Evolutionary conservation across 2,113 vertebrate species (phyloP).

Genomic region (Anthoscopus minutus): DNA sequence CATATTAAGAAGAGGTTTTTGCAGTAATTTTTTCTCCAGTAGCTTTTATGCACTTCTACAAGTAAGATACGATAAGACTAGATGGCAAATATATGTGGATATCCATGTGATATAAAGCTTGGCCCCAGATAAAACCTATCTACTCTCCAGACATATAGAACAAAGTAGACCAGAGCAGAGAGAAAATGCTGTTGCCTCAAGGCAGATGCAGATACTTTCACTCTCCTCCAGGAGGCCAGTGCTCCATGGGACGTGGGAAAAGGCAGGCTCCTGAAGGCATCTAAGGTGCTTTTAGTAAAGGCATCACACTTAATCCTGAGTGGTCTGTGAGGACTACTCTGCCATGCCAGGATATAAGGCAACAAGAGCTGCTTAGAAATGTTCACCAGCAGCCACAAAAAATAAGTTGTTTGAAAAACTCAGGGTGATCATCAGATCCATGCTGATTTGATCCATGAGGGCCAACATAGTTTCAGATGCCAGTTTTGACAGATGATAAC

Average conservation of each 20-base stretch:
- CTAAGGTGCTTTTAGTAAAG: not conserved
- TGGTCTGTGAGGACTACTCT: not conserved
- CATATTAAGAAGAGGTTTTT: not conserved
- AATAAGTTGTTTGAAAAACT: not conserved
- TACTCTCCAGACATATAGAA: not conserved
- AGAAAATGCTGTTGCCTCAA: not conserved
- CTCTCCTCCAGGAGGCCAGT: not conserved
- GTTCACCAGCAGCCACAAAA: not conserved
- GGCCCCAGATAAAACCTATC: not conserved
- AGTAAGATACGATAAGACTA: not conserved
- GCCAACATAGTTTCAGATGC: not conserved
- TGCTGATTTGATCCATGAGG: not conserved
- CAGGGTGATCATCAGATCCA: not conserved
- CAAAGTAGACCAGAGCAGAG: not conserved
- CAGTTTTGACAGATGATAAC: not conserved
- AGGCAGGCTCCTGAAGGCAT: not conserved
- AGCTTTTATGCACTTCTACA: not conserved
- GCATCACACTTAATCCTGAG: not conserved
- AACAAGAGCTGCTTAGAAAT: not conserved
- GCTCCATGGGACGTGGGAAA: rapidly evolving
- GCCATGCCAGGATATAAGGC: no score
- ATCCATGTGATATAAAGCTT: not conserved
- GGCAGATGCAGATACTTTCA: not conserved
- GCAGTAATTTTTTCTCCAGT: not conserved
- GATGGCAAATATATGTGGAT: not conserved